phyloP scores from a whole-genome alignment of 2,113 vertebrate genomes.

The Pantherophis guttatus region DNA sequence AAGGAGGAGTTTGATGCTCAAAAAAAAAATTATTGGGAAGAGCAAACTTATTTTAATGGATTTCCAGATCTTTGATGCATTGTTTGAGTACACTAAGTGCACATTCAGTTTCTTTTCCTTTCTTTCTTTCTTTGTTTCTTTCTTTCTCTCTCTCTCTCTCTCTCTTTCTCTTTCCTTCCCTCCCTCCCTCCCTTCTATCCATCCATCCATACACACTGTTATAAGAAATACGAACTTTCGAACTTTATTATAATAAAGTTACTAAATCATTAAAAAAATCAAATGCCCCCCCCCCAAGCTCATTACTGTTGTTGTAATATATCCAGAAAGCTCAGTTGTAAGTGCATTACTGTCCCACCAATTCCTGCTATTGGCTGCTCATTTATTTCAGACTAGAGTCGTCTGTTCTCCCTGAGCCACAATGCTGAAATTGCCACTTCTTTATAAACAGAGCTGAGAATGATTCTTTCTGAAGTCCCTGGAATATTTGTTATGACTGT shows the following conservation, averaged over 20 bases:
- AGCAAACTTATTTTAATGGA: background rate
- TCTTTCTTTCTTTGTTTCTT: background rate
- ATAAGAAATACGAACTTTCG: background rate
- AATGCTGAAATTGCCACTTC: background rate
- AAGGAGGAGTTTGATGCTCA: background rate
- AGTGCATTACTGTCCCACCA: background rate
- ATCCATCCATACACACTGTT: background rate
- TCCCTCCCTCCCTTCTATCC: background rate
- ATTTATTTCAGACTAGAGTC: background rate
- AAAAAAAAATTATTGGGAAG: background rate
- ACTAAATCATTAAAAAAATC: background rate
- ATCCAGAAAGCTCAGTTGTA: accelerated
- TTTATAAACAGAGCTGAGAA: constrained; percentile 13
- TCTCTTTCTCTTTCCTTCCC: background rate
- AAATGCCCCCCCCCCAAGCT: background rate
- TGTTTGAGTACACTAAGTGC: background rate
- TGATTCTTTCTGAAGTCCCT: constrained; percentile 23
- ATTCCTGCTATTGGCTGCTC: background rate
- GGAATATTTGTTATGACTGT: constrained; percentile 20
- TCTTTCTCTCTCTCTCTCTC: background rate
- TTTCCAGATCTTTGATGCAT: background rate
- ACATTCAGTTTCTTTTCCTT: too few species aligned
- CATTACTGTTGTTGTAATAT: background rate
- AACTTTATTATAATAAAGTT: background rate
- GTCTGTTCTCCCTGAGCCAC: background rate